These are phyloP conservation scores for Saccostrea cuccullata DNA, from an alignment of 1,140 invertebrate genomes.

Conservation along the genomic window DNA sequence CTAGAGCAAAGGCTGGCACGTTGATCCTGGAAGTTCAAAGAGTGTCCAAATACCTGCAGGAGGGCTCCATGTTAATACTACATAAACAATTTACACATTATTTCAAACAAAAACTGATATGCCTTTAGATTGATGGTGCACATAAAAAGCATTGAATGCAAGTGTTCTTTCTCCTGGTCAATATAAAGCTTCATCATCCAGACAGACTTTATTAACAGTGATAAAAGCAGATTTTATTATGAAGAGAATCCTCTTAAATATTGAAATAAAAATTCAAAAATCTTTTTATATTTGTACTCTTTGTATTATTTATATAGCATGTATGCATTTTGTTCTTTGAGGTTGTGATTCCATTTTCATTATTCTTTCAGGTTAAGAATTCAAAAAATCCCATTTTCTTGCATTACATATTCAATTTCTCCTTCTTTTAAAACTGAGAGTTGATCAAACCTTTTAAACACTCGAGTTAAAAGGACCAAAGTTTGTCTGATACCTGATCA, in stretches of 20 bases:
- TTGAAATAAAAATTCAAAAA: neutral
- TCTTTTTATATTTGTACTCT: neutral
- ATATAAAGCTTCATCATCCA: neutral
- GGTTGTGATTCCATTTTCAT: neutral
- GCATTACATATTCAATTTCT: neutral
- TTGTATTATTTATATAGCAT: neutral
- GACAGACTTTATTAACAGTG: neutral
- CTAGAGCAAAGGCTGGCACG: neutral
- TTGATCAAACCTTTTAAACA: neutral
- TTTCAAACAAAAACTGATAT: slow-evolving; percentile 38
- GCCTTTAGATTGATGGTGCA: neutral
- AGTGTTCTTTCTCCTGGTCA: neutral
- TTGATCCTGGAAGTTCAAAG: slow-evolving; percentile 4
- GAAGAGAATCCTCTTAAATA: neutral
- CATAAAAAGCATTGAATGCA: slow-evolving; percentile 16
- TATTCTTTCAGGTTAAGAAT: neutral
- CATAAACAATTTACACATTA: slow-evolving; percentile 37
- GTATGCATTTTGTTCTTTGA: too few relatives aligned
- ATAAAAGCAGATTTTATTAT: neutral
- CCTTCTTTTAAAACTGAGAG: neutral
- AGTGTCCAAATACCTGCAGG: slow-evolving; percentile 29
- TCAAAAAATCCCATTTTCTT: neutral
- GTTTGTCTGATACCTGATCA: slow-evolving; percentile 17
- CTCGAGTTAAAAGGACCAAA: neutral
- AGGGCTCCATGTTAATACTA: slow-evolving; percentile 14